Conservation (phyloP, 2,113 vertebrate species). For the Microtus montanus region DNA sequence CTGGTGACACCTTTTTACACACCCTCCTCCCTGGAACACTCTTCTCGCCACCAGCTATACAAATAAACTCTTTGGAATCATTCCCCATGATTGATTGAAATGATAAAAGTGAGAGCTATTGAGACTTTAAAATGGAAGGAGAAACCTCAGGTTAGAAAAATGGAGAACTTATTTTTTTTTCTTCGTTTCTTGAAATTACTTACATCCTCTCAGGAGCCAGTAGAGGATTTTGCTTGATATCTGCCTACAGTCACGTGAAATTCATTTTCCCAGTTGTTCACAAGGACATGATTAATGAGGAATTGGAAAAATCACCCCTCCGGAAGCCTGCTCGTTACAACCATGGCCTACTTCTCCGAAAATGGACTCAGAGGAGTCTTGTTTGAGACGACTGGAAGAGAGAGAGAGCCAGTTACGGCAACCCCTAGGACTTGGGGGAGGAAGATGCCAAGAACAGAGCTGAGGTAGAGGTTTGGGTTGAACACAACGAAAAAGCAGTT, state of each 20-base stretch:
- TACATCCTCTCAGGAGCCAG: conserved; percentile 51
- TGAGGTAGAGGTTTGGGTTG: neutral
- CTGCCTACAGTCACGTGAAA: conserved; percentile 67
- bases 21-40: neutral
- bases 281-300: conserved; percentile 69
- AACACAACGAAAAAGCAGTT: conserved; percentile 24
- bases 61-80: conserved; percentile 66
- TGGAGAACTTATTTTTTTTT: conserved; percentile 47
- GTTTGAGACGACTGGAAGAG: conserved; percentile 49
- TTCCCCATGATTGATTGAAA: conserved; percentile 61
- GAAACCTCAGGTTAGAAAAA: conserved; percentile 68
- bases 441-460: neutral
- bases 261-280: conserved; percentile 63
- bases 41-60: neutral
- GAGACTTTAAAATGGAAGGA: conserved; percentile 64
- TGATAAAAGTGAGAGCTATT: conserved; percentile 59
- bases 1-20: neutral
- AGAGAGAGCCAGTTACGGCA: neutral
- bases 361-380: conserved; percentile 55
- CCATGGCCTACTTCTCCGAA: conserved; percentile 67
- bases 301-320: conserved; percentile 42
- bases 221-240: conserved; percentile 62
- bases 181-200: conserved; percentile 59
- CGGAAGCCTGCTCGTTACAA: conserved; percentile 50
- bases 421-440: neutral